Conservation (phyloP, 2,797 vertebrate genomes). For the Spinus olivaceus region DNA sequence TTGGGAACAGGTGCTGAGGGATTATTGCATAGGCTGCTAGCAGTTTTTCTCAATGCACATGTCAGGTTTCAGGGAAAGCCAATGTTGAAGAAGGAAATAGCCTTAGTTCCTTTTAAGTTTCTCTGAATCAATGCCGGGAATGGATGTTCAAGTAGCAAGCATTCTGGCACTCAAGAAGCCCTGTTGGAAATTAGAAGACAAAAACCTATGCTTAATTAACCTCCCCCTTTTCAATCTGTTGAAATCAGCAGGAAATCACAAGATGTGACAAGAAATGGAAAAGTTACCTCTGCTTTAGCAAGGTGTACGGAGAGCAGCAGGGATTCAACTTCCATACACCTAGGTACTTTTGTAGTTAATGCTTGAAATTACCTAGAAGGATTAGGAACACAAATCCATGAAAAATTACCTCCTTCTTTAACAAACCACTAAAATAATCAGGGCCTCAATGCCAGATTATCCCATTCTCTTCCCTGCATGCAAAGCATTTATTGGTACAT, state of each 20-base stretch:
- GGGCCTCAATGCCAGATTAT: neutral
- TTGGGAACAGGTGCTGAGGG: conserved; percentile 23
- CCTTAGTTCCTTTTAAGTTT: neutral
- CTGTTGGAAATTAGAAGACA: neutral
- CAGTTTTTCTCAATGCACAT: conserved; percentile 7
- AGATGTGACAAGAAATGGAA: neutral
- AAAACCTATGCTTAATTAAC: neutral
- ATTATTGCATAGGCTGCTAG: neutral
- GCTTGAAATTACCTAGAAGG: neutral
- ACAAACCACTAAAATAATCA: neutral
- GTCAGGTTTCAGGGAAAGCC: neutral
- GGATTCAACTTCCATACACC: neutral
- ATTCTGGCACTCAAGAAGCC: neutral
- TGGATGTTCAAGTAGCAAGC: neutral
- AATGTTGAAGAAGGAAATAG: neutral
- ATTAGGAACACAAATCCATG: neutral
- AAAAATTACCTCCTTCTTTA: neutral
- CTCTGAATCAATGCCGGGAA: neutral
- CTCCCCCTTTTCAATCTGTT: neutral
- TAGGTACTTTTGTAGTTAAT: neutral
- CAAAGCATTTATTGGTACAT: neutral
- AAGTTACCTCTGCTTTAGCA: neutral
- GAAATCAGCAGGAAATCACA: neutral
- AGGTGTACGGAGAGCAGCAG: neutral
- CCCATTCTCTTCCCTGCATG: neutral